These are phyloP conservation scores for Machimus atricapillus DNA, from an alignment of 2,888 invertebrate species.

Conservation along the genomic window DNA sequence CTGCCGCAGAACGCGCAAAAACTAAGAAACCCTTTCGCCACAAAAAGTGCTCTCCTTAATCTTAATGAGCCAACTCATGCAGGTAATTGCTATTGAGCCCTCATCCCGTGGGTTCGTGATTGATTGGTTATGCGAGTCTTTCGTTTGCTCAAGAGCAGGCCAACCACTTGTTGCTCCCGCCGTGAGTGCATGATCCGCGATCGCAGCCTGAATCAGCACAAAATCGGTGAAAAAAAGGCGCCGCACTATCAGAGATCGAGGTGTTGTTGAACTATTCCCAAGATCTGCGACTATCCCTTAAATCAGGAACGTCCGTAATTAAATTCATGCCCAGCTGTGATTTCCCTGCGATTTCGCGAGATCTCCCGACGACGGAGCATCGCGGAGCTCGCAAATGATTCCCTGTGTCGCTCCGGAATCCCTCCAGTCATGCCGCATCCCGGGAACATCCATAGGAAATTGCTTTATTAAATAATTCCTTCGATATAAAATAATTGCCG, in stretches of 20 bases:
- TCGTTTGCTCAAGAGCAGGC: background rate
- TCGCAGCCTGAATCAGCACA: constrained; percentile 21
- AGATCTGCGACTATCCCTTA: constrained; percentile 23
- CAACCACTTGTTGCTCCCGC: constrained; percentile 15
- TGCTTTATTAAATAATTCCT: constrained; percentile 21
- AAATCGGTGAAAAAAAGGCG: background rate
- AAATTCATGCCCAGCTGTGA: constrained; percentile 26
- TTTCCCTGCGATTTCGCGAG: background rate
- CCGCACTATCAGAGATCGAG: background rate
- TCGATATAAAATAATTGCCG: constrained; percentile 20
- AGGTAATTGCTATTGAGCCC: constrained; percentile 35
- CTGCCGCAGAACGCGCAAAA: background rate
- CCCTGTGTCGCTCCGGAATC: background rate
- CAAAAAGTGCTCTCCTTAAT: constrained; percentile 23
- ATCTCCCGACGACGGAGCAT: background rate
- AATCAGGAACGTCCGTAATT: constrained; percentile 15
- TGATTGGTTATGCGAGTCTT: constrained; percentile 29
- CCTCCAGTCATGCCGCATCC: background rate
- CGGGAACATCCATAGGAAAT: background rate
- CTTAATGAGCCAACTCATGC: constrained; percentile 34
- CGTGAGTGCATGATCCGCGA: constrained; percentile 20
- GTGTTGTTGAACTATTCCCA: constrained; percentile 16
- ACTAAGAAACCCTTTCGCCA: background rate
- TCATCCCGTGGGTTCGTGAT: constrained; percentile 23
- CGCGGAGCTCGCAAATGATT: background rate